Evolutionary conservation across 92 coral and sea anemone species (phyloP), one percentile per base, ranked within the genome.

Genomic region (Porites cylindrica): DNA sequence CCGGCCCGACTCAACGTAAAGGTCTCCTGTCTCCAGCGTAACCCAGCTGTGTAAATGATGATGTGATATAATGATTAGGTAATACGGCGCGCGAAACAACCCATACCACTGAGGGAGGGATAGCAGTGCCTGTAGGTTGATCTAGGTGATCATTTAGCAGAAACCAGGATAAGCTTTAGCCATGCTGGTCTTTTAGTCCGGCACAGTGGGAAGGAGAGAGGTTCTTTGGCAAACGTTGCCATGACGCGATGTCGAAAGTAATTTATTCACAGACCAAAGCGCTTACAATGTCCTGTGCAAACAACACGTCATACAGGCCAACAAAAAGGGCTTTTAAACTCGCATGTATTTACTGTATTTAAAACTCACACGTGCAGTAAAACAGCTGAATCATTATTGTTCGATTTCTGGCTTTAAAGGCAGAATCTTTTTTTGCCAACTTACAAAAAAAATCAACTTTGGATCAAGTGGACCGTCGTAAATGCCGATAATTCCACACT

Each of bases 291-390:
- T 23, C 18, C 68, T 70, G 17, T 70, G 5, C 78, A 82, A 82
- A 82, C 73, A 82, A 70, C 11, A 70, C 77, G 86, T 82, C 86
- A 70, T 19, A n/a, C 13, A 14, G 18, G 23, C 12, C 4, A 5
- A 69, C 18, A 82, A 82, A 68, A 70, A 70, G 67, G 43, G 77
- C 66, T 13, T 70, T 82, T 10, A 19, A 82, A 82, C 19, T 58
- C 71, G 58, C 43, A 26, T 38, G 24, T 26, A 38, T 20, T 14
- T 2, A 7, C 7, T 19, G n/a, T 14, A 76, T 7, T 20, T 29
- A 70, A 16, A 50, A 68, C 53, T 17, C 66, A 68, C 76, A 53
- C 32, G 65, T 53, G 85, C 65, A 26, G 19, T 47, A 63, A 8
- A 38, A 24, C 72, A 64, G 81, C 72, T 67, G 72, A 29, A n/a